These are phyloP conservation scores for Galaxias olidus DNA, from an alignment of 2,797 vertebrate species.

Conservation along the genomic window DNA sequence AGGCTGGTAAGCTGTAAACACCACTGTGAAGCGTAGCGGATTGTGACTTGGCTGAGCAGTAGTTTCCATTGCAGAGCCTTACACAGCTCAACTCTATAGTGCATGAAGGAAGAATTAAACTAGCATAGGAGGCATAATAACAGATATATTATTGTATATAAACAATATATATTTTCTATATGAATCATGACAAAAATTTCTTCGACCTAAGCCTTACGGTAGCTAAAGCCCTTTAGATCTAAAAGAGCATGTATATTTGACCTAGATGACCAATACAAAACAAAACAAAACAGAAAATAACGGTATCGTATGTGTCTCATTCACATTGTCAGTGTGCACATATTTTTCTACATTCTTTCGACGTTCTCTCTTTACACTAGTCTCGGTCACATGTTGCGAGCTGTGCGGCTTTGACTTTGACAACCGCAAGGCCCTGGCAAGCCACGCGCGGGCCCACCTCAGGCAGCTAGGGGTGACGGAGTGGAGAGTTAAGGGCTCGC, in stretches of 20 bases:
- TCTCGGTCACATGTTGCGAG: slow-evolving; percentile 84
- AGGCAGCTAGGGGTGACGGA: slow-evolving; percentile 89
- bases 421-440: slow-evolving; percentile 93
- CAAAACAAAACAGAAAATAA: too few species aligned
- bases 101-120: not conserved
- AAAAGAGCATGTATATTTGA: too few species aligned
- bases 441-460: slow-evolving; percentile 91
- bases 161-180: too few species aligned
- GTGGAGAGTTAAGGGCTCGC: slow-evolving; percentile 88
- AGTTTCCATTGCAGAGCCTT: not conserved
- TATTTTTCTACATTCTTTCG: not conserved
- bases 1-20: slow-evolving; percentile 57
- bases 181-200: too few species aligned
- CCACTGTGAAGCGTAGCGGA: not conserved
- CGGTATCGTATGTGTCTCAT: too few species aligned
- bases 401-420: slow-evolving; percentile 94
- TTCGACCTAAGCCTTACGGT: not conserved
- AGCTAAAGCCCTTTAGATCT: too few species aligned
- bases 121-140: not conserved
- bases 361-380: slow-evolving; percentile 10
- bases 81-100: not conserved
- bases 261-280: too few species aligned
- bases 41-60: slow-evolving; percentile 28
- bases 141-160: too few species aligned
- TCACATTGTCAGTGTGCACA: not conserved